Conservation (phyloP, 2,888 invertebrate species). For the Imbricaverruca yamaguchii region DNA sequence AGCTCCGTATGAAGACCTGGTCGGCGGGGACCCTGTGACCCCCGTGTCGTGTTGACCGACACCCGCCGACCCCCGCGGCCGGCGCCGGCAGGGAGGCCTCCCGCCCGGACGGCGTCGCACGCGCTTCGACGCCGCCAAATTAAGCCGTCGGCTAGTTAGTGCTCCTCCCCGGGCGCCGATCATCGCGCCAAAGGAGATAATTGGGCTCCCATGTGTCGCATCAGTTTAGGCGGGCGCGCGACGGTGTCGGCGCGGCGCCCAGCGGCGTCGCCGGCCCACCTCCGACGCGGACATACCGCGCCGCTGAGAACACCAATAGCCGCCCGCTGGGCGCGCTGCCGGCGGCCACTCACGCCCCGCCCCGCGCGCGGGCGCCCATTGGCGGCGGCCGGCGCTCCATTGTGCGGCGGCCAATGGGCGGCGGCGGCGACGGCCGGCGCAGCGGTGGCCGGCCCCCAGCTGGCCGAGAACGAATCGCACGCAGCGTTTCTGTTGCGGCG, state of each 20-base stretch:
- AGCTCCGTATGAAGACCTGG: no score
- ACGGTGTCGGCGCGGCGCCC: slow-evolving; percentile 7
- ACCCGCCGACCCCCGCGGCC: neutral
- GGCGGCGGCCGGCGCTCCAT: slow-evolving; percentile 14
- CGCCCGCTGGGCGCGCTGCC: slow-evolving; percentile 6
- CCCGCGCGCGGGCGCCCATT: neutral
- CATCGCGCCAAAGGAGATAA: slow-evolving; percentile 1
- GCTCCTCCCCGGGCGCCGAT: neutral
- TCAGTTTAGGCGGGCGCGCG: slow-evolving; percentile 3
- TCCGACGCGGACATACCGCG: slow-evolving; percentile 5
- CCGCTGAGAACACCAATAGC: slow-evolving; percentile 15
- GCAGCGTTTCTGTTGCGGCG: slow-evolving; percentile 25
- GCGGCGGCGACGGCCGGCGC: slow-evolving; percentile 12
- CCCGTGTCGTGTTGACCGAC: neutral
- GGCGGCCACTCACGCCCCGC: slow-evolving; percentile 18
- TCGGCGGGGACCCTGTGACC: no score
- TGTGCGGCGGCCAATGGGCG: slow-evolving; percentile 24
- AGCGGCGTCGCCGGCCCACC: neutral
- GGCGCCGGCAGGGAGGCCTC: neutral
- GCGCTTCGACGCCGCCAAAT: neutral
- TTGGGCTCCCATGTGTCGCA: slow-evolving; percentile 12
- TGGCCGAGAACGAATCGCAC: slow-evolving; percentile 26
- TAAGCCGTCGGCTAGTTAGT: slow-evolving; percentile 14
- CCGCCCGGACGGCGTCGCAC: neutral
- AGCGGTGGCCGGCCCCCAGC: slow-evolving; percentile 2